Conservation (phyloP, 2,113 vertebrate species). For the Dicerorhinus sumatrensis region DNA sequence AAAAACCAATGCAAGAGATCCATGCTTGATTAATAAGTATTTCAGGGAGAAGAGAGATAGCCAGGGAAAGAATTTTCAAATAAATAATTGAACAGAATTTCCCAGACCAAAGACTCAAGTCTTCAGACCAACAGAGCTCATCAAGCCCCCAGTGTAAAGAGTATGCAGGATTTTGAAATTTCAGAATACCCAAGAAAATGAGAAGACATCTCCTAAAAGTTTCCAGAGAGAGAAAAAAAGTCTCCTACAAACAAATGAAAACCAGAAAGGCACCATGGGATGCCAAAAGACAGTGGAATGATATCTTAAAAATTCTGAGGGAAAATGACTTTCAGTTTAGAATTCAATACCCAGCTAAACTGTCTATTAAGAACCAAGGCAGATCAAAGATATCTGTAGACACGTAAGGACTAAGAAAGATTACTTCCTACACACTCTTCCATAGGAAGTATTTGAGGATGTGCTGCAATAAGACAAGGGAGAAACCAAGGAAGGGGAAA, state of each 20-base stretch:
- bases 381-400: conserved; percentile 1
- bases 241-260: background rate
- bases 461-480: background rate
- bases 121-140: background rate
- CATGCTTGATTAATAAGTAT: background rate
- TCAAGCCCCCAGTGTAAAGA: background rate
- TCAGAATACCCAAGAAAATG: conserved; percentile 21
- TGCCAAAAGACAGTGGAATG: background rate
- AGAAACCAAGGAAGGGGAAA: background rate
- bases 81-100: conserved; percentile 46
- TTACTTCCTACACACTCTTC: background rate
- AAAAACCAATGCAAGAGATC: background rate
- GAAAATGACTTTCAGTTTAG: conserved; percentile 9
- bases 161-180: conserved; percentile 22
- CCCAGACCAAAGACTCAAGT: background rate
- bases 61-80: background rate
- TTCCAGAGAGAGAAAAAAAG: background rate
- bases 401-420: background rate
- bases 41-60: conserved; percentile 44
- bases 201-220: conserved; percentile 2
- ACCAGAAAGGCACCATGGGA: background rate
- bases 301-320: background rate
- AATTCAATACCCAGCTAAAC: conserved; percentile 54
- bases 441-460: background rate
- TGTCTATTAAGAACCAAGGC: background rate